Evolutionary conservation across 1,140 invertebrate species (phyloP), one percentile per base, ranked within the genome.

Genomic region (Lanistes nyassanus): DNA sequence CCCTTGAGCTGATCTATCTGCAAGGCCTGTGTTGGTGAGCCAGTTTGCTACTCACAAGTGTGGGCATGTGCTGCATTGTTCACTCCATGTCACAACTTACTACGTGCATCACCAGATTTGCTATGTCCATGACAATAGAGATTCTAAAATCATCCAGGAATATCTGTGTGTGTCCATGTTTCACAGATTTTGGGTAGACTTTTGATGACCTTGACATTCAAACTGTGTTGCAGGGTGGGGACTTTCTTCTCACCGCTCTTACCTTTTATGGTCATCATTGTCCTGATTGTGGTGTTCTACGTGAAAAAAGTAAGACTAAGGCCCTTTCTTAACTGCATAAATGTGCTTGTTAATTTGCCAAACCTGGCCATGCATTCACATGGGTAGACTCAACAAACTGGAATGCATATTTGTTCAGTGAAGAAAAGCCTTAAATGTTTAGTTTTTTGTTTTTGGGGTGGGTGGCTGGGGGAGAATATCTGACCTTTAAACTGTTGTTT

Each of bases 1-100:
- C 93, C 0, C 88, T 94, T 23, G 92, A 93, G 75, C 87, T 95
- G 26, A 92, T 95, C 75, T 94, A 94, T 89, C 94, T 94, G 85
- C 94, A 95, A 84, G 92, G 91, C 7, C 85, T 94, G 66, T 91
- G 94, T 78, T 94, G 93, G 93, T 90, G 78, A 64, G 81, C 82
- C 36, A 55, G n/a, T n/a, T n/a, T n/a, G 11, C 11, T 60, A 60
- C 31, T 26, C 31, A 7, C 9, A 47, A 47, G 42, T 13, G 9
- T 47, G 42, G 19, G 42, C 19, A 13, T 47, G 42, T 47, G 19
- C 42, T 47, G 42, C 9, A 47, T 47, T 2, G 9, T 47, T 29
- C n/a, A n/a, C n/a, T n/a, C n/a, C n/a, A n/a, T n/a, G n/a, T n/a
- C n/a, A n/a, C n/a, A n/a, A n/a, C n/a, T n/a, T n/a, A n/a, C n/a